Conservation (phyloP, 1,140 invertebrate species). For the Cydia amplana region DNA sequence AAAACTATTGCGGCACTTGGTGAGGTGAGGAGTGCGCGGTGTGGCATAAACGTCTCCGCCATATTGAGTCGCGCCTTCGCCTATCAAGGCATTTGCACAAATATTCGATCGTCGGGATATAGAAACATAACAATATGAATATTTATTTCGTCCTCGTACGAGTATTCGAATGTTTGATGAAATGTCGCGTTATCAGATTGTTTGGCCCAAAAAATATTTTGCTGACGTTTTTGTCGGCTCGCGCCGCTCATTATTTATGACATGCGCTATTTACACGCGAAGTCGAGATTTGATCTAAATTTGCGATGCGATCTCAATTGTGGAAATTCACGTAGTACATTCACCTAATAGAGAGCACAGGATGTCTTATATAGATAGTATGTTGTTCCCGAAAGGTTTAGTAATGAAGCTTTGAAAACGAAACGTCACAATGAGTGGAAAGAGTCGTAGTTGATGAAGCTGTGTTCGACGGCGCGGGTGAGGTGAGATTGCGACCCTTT, state of each 20-base stretch:
- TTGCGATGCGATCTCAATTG: constrained; percentile 11
- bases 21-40: constrained; percentile 45
- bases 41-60: constrained; percentile 50
- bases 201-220: constrained; percentile 35
- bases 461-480: constrained; percentile 67
- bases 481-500: constrained; percentile 76
- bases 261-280: constrained; percentile 36
- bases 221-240: constrained; percentile 10
- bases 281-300: constrained; percentile 23
- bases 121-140: constrained; percentile 38
- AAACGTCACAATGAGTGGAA: constrained; percentile 72
- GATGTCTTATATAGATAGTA: constrained; percentile 8
- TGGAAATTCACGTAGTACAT: not conserved
- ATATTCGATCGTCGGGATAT: constrained; percentile 41
- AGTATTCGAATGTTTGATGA: constrained; percentile 35
- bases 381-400: constrained; percentile 23
- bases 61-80: constrained; percentile 47
- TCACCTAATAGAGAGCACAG: not conserved
- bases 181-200: constrained; percentile 33
- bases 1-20: constrained; percentile 63
- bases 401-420: constrained; percentile 48
- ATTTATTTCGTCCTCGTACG: constrained; percentile 35
- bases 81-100: constrained; percentile 43
- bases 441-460: constrained; percentile 74
- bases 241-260: constrained; percentile 42